A percentile compares a stretch with the other conserved stretches of the same genome.
phyloP scores from a whole-genome alignment of 2,113 vertebrate genomes.

The Indri indri region DNA sequence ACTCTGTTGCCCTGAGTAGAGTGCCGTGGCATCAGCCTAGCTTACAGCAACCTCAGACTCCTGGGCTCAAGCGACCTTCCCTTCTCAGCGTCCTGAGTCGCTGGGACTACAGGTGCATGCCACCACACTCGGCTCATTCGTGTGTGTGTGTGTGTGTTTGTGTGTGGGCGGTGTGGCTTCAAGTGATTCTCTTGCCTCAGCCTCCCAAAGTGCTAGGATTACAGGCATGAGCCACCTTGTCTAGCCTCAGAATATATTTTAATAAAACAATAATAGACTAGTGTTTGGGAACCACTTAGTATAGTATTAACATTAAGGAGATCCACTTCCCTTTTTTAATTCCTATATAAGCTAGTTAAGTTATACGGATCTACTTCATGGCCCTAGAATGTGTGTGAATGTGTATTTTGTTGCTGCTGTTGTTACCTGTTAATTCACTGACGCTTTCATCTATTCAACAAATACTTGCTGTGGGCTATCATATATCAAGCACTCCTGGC shows the following conservation, averaged over 20 bases:
- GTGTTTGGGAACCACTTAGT: background rate
- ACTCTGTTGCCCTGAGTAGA: no score
- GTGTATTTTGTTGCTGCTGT: background rate
- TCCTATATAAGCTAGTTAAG: background rate
- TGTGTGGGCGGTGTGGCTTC: no score
- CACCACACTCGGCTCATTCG: no score
- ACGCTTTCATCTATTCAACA: background rate
- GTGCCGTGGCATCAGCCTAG: no score
- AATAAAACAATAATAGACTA: background rate
- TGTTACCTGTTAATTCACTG: background rate
- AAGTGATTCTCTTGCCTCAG: no score
- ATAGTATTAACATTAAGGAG: background rate
- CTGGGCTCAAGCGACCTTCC: no score
- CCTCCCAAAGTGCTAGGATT: no score
- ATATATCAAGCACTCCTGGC: background rate
- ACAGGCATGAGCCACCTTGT: no score
- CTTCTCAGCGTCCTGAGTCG: no score
- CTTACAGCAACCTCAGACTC: no score
- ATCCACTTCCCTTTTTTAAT: background rate
- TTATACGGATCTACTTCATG: background rate
- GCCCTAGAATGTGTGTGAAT: background rate
- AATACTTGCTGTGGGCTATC: background rate
- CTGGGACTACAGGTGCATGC: no score
- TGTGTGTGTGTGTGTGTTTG: no score
- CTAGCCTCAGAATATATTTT: background rate